Conservation (phyloP, 2,113 vertebrate genomes). For the Dicaeum eximium region DNA sequence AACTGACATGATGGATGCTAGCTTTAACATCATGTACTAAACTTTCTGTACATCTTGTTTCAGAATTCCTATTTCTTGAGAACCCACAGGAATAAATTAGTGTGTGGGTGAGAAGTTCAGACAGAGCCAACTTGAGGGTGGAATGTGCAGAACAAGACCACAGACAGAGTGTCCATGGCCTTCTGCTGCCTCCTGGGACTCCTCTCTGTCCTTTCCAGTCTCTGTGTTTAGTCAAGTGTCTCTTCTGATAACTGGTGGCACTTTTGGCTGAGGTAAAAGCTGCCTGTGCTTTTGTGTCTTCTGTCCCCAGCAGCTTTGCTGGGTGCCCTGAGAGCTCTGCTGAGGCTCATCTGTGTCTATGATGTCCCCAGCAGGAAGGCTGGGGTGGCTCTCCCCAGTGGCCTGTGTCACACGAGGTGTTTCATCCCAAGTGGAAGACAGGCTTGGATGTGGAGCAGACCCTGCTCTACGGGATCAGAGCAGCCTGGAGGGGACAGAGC, state of each 20-base stretch:
- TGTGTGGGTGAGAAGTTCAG: constrained; percentile 12
- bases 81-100: constrained; percentile 56
- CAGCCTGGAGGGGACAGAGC: background rate
- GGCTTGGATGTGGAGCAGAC: background rate
- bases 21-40: constrained; percentile 36
- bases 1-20: constrained; percentile 14
- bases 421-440: background rate
- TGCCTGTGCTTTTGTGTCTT: background rate
- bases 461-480: background rate
- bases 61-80: constrained; percentile 31
- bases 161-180: background rate
- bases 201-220: background rate
- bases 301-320: background rate
- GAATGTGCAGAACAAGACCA: constrained; percentile 39
- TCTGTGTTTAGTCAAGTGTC: background rate
- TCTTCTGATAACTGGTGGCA: background rate
- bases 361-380: background rate
- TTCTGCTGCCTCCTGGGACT: background rate
- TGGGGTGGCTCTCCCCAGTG: background rate
- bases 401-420: background rate
- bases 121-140: constrained; percentile 7
- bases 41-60: constrained; percentile 48
- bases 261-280: background rate
- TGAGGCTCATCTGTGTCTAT: background rate
- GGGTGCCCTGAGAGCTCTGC: background rate